Evolutionary conservation across 1,140 invertebrate species (phyloP), one percentile per base, ranked within the genome.

Genomic region (Batillaria attramentaria): DNA sequence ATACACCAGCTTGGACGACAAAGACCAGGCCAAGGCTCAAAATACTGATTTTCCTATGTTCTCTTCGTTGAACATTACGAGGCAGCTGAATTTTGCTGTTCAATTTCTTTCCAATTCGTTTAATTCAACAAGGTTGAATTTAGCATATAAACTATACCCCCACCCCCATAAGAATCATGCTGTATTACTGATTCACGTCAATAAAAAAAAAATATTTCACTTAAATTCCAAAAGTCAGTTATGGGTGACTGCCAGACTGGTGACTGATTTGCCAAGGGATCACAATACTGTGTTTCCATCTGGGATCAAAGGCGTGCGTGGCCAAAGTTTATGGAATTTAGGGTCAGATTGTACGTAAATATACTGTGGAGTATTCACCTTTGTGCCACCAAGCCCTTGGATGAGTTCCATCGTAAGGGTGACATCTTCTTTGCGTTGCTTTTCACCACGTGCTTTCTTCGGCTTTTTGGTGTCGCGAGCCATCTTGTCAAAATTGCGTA

Each of bases 361-460:
- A n/a, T n/a, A n/a, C n/a, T n/a, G n/a, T n/a, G n/a, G n/a, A n/a
- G n/a, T n/a, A n/a, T n/a, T n/a, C 54, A 83, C 84, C 77, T 83
- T 75, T 20, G 73, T 81, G 50, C 81, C 83, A 39, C 84, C 84
- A 74, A 85, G 80, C 24, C 79, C 80, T 65, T 70, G 60, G 24
- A 85, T 77, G 16, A 33, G 24, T 41, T 39, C 66, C n/a, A n/a
- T n/a, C n/a, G n/a, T n/a, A 20, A 69, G 37, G n/a, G 66, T 41
- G 1, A 69, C 18, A 37, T 41, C 35, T 4, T 69, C 35, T 69
- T 41, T 20, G 6, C 13, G 35, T 18, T 6, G 20, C 18, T 69
- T 69, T 41, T 69, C 35, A 24, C 66, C 66, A 69, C 66, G 66
- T 69, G 66, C 10, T 69, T 39, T 41, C 28, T 69, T 39, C n/a